Conservation (phyloP, 2,888 invertebrate species). For the Polia nebulosa region DNA sequence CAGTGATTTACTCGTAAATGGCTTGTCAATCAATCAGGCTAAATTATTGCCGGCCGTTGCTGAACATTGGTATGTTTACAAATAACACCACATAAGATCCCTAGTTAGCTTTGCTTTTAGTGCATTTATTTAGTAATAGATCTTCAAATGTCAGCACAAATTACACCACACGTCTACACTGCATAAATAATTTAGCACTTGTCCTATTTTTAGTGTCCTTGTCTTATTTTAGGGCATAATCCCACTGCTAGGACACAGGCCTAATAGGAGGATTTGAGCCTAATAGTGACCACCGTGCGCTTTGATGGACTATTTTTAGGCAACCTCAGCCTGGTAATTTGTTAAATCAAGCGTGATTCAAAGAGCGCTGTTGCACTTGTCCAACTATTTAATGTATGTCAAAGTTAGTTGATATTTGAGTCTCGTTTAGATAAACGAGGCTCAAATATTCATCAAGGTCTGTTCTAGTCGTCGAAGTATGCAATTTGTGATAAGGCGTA, state of each 20-base stretch:
- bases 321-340: neutral
- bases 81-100: neutral
- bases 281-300: no score
- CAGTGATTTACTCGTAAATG: slow-evolving; percentile 8
- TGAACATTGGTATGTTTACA: neutral
- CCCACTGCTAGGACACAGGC: neutral
- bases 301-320: no score
- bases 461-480: slow-evolving; percentile 20
- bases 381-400: slow-evolving; percentile 7
- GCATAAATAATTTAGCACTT: neutral
- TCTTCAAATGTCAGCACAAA: neutral
- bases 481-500: slow-evolving; percentile 21
- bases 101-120: neutral
- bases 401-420: slow-evolving; percentile 22
- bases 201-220: no score
- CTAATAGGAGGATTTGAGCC: no score
- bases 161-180: neutral
- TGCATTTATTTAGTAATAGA: neutral
- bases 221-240: neutral
- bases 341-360: neutral
- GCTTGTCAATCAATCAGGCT: slow-evolving; percentile 35
- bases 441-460: slow-evolving; percentile 41
- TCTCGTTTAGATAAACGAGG: no score
- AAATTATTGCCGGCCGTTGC: slow-evolving; percentile 5
- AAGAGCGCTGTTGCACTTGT: neutral